Base-by-base conservation (phyloP, 2,797 vertebrate genomes). In the Enteromius thamalakanensis region DNA sequence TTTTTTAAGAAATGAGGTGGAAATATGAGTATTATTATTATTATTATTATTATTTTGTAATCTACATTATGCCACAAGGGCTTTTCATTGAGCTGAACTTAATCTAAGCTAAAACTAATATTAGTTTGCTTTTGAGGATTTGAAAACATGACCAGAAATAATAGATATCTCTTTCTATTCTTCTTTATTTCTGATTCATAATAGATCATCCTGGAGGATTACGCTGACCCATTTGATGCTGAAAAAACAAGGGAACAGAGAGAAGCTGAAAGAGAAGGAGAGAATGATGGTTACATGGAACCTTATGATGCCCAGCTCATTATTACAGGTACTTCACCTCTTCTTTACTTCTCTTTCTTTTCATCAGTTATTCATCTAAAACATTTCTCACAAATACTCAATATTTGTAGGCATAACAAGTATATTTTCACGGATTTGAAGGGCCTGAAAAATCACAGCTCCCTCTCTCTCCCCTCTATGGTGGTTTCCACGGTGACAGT, bases 241-340 rank as follows among this genome's bases (percentile, higher is more conserved):
- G 96, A 97, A 81, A 94, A 95, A 87, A 98, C 97, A 1, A 97
- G 94, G 86, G 97, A 95, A 55, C 97, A 97, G 87, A 94, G 97
- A 71, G 97, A 98, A 0, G 96, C 96, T 0, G 98, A 99, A 92
- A 90, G 97, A 86, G 94, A 94, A 0, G 97, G 97, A 0, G 95
- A 97, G 87, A 99, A 99, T 0, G 97, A 99, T 0, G 97, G 98
- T 0, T 99, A 99, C 91, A 98, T 99, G 98, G 98, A 99, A 76
- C 98, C 98, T 0, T 99, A 99, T 0, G 98, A 99, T 0, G 97
- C 97, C 0, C 97, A 99, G 90, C 97, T 98, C 82, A 98, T 99
- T 93, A 99, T 99, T 86, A 99, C 98, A 92, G 98, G 98, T 98
- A 83, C 85, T 15, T 49, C 40, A 17, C 15, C 60, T 49, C 64